Conservation (phyloP, 2,113 vertebrate genomes). For the Sturnus vulgaris region DNA sequence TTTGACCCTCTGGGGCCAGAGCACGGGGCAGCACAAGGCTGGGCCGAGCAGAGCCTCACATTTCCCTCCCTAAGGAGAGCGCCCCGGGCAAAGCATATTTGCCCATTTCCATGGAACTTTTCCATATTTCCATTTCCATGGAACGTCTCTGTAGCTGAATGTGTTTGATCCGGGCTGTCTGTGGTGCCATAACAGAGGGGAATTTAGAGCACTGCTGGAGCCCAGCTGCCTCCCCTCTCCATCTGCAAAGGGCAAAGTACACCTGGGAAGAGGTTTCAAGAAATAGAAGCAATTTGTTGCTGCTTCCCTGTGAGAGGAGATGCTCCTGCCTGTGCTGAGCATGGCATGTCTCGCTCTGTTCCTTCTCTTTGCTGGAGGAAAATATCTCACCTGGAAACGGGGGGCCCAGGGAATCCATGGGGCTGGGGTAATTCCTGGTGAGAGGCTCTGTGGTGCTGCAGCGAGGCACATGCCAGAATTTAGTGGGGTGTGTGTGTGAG, state of each 20-base stretch:
- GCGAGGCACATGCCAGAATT: background rate
- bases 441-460: rapidly evolving
- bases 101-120: background rate
- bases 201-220: conserved; percentile 28
- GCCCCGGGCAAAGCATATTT: background rate
- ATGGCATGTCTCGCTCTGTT: rapidly evolving
- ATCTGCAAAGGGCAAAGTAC: conserved; percentile 37
- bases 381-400: background rate
- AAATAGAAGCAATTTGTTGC: conserved; percentile 52
- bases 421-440: rapidly evolving
- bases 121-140: background rate
- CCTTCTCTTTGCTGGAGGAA: background rate
- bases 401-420: rapidly evolving
- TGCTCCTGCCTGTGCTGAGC: background rate
- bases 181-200: conserved; percentile 11
- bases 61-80: background rate
- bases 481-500: background rate
- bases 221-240: conserved; percentile 14
- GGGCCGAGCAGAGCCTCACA: background rate
- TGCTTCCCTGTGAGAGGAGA: background rate
- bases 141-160: background rate
- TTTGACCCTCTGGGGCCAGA: background rate
- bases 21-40: background rate
- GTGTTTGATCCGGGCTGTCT: conserved; percentile 38
- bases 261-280: conserved; percentile 4